Evolutionary conservation across 2,888 invertebrate species (phyloP).

Genomic region (Spilosoma lubricipeda): DNA sequence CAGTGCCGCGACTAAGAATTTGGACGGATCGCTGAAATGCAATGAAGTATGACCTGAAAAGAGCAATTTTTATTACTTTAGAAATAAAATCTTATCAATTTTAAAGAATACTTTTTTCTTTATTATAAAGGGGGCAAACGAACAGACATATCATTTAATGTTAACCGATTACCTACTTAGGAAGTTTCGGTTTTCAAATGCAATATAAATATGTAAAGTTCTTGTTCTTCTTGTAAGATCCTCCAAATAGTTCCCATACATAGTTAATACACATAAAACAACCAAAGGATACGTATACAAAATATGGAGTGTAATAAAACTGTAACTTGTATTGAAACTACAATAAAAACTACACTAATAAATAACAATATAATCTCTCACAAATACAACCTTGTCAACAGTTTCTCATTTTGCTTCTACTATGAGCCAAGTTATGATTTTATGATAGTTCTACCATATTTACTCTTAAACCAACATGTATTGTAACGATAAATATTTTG

Average conservation of each 20-base stretch:
- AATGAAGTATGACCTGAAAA: no score
- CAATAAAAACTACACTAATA: constrained; percentile 9
- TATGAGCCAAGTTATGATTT: not conserved
- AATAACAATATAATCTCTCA: constrained; percentile 4
- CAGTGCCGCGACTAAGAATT: no score
- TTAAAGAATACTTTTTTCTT: no score
- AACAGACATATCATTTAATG: no score
- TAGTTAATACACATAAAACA: not conserved
- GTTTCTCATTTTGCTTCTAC: not conserved
- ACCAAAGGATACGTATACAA: not conserved
- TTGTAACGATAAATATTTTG: not conserved
- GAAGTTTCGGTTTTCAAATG: no score
- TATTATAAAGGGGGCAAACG: no score
- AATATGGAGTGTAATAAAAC: constrained; percentile 1
- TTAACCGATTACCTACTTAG: no score
- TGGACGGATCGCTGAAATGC: no score
- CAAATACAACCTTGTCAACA: not conserved
- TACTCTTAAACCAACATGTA: not conserved
- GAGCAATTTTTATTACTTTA: no score
- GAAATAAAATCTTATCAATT: no score
- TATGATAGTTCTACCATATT: not conserved
- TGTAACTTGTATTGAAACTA: not conserved
- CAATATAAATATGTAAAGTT: not conserved
- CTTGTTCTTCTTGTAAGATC: no score
- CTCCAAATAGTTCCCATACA: not conserved